Evolutionary conservation across 2,797 vertebrate genomes (phyloP).

Genomic region (Oreochromis mossambicus): DNA sequence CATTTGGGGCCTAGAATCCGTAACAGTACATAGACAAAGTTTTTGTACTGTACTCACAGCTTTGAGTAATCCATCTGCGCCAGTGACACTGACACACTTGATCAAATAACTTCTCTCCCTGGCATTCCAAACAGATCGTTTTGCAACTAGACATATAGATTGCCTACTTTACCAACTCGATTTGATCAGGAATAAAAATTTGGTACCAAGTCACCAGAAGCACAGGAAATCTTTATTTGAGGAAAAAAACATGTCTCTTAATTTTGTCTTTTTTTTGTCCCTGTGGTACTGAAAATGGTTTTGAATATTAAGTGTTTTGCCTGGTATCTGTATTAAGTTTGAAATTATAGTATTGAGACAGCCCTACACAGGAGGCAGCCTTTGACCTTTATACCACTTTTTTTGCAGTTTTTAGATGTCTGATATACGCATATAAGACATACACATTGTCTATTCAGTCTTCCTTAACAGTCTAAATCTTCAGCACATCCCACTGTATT

Average conservation of each 20-base stretch:
- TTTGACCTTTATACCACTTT: not conserved
- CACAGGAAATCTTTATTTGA: not conserved
- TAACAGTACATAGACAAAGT: not conserved
- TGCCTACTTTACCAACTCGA: not conserved
- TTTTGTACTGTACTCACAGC: not conserved
- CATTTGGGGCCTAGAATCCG: not conserved
- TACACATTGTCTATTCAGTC: not conserved
- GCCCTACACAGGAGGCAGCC: not conserved
- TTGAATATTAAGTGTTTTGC: not conserved
- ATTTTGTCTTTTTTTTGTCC: fast-evolving
- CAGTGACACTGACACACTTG: not conserved
- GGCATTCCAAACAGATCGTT: not conserved
- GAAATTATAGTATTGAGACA: not conserved
- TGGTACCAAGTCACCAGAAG: not conserved
- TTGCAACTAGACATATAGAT: not conserved
- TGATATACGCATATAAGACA: not conserved
- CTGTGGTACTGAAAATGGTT: not conserved
- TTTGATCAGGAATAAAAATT: not conserved
- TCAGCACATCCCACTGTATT: not conserved
- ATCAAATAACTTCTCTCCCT: not conserved
- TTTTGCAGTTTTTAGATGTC: not conserved
- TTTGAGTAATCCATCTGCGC: not conserved
- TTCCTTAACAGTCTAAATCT: not conserved
- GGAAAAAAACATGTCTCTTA: not conserved
- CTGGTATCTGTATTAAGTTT: not conserved